These are phyloP conservation scores for Thamnaconus septentrionalis DNA, from an alignment of 2,113 vertebrate species.

Conservation along the genomic window DNA sequence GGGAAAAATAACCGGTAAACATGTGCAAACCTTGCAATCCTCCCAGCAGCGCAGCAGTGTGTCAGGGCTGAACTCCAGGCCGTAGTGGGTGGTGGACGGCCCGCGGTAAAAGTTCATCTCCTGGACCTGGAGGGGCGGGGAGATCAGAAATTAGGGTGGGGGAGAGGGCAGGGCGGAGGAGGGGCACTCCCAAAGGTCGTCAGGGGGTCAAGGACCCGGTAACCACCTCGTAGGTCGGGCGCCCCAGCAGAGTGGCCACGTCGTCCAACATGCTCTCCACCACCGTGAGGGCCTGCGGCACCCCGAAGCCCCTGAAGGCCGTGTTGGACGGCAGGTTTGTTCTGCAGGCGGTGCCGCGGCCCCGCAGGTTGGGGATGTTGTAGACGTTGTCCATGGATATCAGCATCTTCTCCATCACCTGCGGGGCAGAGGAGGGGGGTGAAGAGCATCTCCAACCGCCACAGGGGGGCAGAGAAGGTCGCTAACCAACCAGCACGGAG, in stretches of 20 bases:
- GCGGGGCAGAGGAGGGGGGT: background rate
- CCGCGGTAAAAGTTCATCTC: constrained; percentile 84
- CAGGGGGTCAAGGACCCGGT: too few relatives aligned
- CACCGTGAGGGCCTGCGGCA: constrained; percentile 76
- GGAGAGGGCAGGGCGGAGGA: too few relatives aligned
- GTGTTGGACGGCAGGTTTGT: constrained; percentile 89
- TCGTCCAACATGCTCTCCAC: constrained; percentile 81
- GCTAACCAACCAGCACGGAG: constrained; percentile 75
- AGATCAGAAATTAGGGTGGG: background rate
- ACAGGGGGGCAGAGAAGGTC: background rate
- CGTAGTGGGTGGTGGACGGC: constrained; percentile 75
- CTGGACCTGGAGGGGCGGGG: constrained; percentile 66
- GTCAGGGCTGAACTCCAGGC: constrained; percentile 77
- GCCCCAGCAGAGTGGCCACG: constrained; percentile 73
- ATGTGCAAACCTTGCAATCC: constrained; percentile 68
- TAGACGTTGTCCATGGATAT: constrained; percentile 82
- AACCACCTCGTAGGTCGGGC: constrained; percentile 73
- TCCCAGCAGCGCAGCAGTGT: constrained; percentile 81
- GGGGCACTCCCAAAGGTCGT: too few relatives aligned
- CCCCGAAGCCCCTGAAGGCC: constrained; percentile 83
- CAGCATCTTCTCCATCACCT: constrained; percentile 79
- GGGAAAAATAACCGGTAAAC: too few relatives aligned
- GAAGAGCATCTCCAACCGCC: background rate
- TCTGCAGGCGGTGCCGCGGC: constrained; percentile 71
- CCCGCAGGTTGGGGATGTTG: constrained; percentile 79